These are phyloP conservation scores for Lycophotia porphyrea DNA, from an alignment of 2,888 invertebrate species.

Conservation along the genomic window DNA sequence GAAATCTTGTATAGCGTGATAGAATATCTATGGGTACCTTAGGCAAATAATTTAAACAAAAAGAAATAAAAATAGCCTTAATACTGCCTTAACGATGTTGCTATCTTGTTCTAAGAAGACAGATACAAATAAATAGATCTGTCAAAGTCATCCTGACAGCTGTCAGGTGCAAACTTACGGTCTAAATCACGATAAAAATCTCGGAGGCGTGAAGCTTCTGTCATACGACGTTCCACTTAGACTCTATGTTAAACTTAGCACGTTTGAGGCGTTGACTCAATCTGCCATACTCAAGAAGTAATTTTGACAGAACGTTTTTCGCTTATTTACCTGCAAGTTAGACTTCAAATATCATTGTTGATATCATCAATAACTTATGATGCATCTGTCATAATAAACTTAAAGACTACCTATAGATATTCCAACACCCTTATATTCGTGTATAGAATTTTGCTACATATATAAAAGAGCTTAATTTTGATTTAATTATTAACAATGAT, in stretches of 20 bases:
- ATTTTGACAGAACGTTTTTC: background rate
- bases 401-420: slow-evolving; percentile 43
- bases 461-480: slow-evolving; percentile 65
- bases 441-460: slow-evolving; percentile 58
- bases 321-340: background rate
- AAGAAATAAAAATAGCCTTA: background rate
- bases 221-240: too few species aligned
- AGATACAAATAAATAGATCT: background rate
- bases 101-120: background rate
- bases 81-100: too few species aligned
- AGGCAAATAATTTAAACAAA: background rate
- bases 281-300: background rate
- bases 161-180: background rate
- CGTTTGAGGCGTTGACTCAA: background rate
- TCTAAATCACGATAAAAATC: background rate
- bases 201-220: background rate
- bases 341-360: background rate
- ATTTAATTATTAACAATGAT: slow-evolving; percentile 59
- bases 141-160: background rate
- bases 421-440: slow-evolving; percentile 46
- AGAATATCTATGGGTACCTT: slow-evolving; percentile 46
- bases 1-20: slow-evolving; percentile 26
- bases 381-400: background rate
- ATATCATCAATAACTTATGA: background rate
- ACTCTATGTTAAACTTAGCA: background rate